Evolutionary conservation across 1,140 invertebrate genomes (phyloP), one percentile per base, ranked within the genome.

Genomic region (Pseudobourletiella spinata): DNA sequence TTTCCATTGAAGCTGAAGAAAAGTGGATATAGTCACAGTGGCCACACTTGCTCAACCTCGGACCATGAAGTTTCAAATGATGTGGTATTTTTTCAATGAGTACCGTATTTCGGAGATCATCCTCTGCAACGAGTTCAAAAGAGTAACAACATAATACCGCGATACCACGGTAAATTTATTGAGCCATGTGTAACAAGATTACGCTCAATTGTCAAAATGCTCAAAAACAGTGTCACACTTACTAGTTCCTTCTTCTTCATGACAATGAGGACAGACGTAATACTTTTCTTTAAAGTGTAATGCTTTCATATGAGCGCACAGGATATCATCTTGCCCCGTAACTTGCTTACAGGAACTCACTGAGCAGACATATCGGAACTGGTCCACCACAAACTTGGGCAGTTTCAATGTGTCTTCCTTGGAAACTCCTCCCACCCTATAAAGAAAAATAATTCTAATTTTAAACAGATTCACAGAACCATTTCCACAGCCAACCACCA

Each of bases 41-140:
- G 2, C 79, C 79, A 75, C 86, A 89, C 66, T 83, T 83, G 72
- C 84, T 87, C 24, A 89, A 74, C 62, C 77, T 79, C 3, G 78
- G 74, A 62, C 85, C 85, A 75, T 89, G 87, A 77, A 88, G 82
- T 75, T 84, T 84, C 59, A 89, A 78, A 76, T 89, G 87, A 61
- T 78, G 74, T 4, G 82, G 75, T 62, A 88, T 82, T 60, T 81
- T 79, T 25, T 82, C 77, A 3, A 83, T 73, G 15, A 76, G 73
- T 63, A 80, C 67, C 14, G 74, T 72, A 16, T 52, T 76, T 73
- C 63, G 71, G 59, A 64, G 43, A 29, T 63, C 51, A 25, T 32
- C 22, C 44, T 63, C 22, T 51, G 20, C 8, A 50, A 56, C 8
- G 51, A 50, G 57, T 3, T 61, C 8, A 51, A 44, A 29, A 22